A percentile compares a stretch with the other conserved stretches of the same genome.
These are phyloP conservation scores for Smittia aterrima DNA, from an alignment of 2,888 invertebrate genomes.

Conservation along the genomic window DNA sequence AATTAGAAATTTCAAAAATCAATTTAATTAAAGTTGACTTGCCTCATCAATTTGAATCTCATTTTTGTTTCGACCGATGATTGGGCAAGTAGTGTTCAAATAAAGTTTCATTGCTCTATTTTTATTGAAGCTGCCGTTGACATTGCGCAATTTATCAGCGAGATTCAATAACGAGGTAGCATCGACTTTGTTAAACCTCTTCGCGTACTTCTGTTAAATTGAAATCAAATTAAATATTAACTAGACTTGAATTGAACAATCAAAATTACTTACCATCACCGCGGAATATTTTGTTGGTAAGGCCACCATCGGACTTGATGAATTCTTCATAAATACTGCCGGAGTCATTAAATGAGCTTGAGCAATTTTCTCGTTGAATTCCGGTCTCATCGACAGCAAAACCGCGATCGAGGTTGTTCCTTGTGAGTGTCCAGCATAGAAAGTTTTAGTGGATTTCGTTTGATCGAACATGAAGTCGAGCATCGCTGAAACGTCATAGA, in stretches of 20 bases:
- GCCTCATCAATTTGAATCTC: background rate
- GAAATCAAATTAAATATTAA: background rate
- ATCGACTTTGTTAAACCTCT: background rate
- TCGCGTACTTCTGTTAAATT: background rate
- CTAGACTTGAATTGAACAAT: background rate
- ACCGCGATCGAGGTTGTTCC: background rate
- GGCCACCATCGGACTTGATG: background rate
- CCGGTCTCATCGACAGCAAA: background rate
- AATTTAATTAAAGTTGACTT: background rate
- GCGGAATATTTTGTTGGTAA: background rate
- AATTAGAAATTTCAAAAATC: background rate
- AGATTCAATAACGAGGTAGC: background rate
- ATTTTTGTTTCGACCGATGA: background rate
- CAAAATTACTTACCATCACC: background rate
- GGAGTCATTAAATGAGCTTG: constrained; percentile 16
- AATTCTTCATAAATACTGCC: background rate
- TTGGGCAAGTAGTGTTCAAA: background rate
- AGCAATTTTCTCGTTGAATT: constrained; percentile 21
- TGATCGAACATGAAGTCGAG: background rate
- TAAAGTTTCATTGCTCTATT: background rate
- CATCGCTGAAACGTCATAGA: constrained; percentile 16
- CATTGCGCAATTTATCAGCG: background rate
- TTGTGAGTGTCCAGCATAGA: constrained; percentile 23
- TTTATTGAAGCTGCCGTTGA: background rate
- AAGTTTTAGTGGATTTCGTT: background rate